Base-by-base conservation (phyloP, 2,113 vertebrate species). In the Siphamia tubifer region DNA sequence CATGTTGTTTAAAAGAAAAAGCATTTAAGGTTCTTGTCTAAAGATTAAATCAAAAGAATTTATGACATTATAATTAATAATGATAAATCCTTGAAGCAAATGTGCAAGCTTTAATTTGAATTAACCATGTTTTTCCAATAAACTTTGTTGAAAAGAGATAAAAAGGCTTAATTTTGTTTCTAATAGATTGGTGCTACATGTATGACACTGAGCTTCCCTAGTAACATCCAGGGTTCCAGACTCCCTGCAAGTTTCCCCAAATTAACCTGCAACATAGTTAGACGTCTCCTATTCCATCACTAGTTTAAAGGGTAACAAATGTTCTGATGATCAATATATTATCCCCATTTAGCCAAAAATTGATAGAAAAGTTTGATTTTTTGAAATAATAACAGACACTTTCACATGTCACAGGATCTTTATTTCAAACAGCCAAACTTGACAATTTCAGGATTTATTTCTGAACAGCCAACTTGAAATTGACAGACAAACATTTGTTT, bases 51-150 rank as follows among this genome's bases (percentile, higher is more conserved):
- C 34, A 48, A 67, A 67, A 20, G 1, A 30, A 20, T 20, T 52
- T 4, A 13, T 19, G 15, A 7, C 63, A 44, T 52, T 19, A 32
- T 19, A n/a, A n/a, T n/a, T n/a, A n/a, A n/a, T n/a, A n/a, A n/a
- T n/a, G n/a, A n/a, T n/a, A n/a, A n/a, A n/a, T n/a, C n/a, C n/a
- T n/a, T n/a, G n/a, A n/a, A n/a, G n/a, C n/a, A n/a, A n/a, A n/a
- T n/a, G n/a, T n/a, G n/a, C n/a, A n/a, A 30, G 21, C 13, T 31
- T 66, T 9, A 3, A 72, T 64, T 38, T 57, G 55, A 30, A 36
- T 7, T 67, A 61, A 56, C 34, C 4, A 35, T 68, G 65, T 72
- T 81, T 82, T 87, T 57, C 42, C 60, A 87, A 84, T 87, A 87
- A 88, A 87, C 20, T n/a, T 56, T 49, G 4, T 56, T 74, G 15